These are phyloP conservation scores for Atta colombica DNA, from an alignment of 1,140 invertebrate genomes.

Conservation along the genomic window DNA sequence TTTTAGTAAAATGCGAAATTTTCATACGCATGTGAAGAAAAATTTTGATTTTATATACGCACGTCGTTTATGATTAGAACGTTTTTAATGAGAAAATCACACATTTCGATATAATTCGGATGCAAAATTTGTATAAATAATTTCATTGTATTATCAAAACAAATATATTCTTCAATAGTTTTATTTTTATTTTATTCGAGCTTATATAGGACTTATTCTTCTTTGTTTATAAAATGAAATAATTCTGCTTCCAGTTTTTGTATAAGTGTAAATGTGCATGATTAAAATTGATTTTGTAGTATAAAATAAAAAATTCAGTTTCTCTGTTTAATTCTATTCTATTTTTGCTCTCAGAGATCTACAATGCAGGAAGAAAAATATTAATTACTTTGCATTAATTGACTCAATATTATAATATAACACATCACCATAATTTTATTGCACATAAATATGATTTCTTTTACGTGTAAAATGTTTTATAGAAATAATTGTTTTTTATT, in stretches of 20 bases:
- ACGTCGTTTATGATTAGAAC: background rate
- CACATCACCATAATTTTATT: background rate
- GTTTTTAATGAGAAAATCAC: background rate
- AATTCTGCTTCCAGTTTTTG: background rate
- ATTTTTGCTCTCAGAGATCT: background rate
- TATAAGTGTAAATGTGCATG: background rate
- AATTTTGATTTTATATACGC: background rate
- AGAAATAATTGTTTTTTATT: background rate
- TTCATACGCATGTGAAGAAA: background rate
- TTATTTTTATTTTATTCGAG: background rate
- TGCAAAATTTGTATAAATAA: background rate
- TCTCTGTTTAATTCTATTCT: background rate
- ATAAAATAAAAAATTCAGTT: background rate
- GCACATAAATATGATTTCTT: background rate
- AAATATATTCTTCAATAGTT: background rate
- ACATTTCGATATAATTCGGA: background rate
- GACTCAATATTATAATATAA: background rate
- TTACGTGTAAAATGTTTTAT: background rate
- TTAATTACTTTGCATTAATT: background rate
- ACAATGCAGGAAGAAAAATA: background rate
- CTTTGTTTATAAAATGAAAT: background rate
- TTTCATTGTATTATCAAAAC: background rate
- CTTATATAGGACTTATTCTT: background rate
- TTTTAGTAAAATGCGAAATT: constrained; percentile 57
- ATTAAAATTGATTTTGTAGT: constrained; percentile 9